phyloP scores from a whole-genome alignment of 2,888 invertebrate species.

The Quadriops clusia region DNA sequence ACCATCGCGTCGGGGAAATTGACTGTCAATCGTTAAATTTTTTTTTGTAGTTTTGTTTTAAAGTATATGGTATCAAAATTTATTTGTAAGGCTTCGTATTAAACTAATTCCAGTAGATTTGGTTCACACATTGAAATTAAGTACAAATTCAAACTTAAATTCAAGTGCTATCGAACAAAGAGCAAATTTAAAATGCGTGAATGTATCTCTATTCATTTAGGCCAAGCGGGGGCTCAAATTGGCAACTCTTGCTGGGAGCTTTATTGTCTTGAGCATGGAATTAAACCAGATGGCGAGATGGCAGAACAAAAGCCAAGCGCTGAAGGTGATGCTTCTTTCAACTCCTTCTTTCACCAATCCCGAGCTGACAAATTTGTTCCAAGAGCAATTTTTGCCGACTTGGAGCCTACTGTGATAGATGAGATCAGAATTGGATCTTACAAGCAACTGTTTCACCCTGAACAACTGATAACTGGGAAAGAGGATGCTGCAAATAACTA shows the following conservation, averaged over 20 bases:
- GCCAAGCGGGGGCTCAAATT: slow-evolving; percentile 78
- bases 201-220: slow-evolving; percentile 78
- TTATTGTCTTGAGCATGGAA: slow-evolving; percentile 68
- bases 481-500: slow-evolving; percentile 92
- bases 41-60: too few relatives aligned
- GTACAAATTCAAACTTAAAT: too few relatives aligned
- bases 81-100: too few relatives aligned
- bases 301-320: slow-evolving; percentile 69
- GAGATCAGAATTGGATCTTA: slow-evolving; percentile 77
- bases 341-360: slow-evolving; percentile 68
- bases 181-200: too few relatives aligned
- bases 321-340: slow-evolving; percentile 65
- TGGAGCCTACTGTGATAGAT: slow-evolving; percentile 88
- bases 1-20: too few relatives aligned
- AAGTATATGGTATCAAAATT: too few relatives aligned
- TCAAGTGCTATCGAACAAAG: too few relatives aligned
- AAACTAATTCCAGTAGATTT: too few relatives aligned
- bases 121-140: too few relatives aligned
- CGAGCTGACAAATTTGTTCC: slow-evolving; percentile 77
- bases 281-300: slow-evolving; percentile 79
- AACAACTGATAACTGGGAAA: slow-evolving; percentile 84
- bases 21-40: too few relatives aligned
- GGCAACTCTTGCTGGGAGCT: slow-evolving; percentile 82
- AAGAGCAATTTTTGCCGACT: slow-evolving; percentile 77
- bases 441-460: slow-evolving; percentile 77